Base-by-base conservation (phyloP, 2,113 vertebrate species). In the Gymnobelideus leadbeateri region DNA sequence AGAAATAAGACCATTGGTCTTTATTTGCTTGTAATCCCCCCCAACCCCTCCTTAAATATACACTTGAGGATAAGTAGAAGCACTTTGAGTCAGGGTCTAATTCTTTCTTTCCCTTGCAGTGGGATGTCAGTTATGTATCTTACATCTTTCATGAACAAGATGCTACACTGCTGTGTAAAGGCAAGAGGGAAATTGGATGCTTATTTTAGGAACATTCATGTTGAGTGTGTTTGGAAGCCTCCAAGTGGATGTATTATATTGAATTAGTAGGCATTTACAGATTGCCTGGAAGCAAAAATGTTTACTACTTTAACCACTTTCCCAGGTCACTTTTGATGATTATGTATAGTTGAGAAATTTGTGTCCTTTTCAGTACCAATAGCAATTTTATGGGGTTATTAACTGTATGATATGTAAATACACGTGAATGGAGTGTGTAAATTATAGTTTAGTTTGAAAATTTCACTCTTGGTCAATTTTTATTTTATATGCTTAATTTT, bases 401-500 rank as follows among this genome's bases (percentile, higher is more conserved):
- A 37, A 84, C 19, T 84, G 68, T 84, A 23, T 84, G n/a, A 55
- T 89, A 57, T 93, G 84, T 91, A 92, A 95, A 95, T 51, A 89
- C n/a, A 91, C 14, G 12, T 95, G 51, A 51, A 89, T 91, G 53
- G 95, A 95, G 43, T 90, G 92, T 94, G 89, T 89, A 9, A 24
- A 0, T 92, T 95, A 49, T 89, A 55, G 37, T 43, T 43, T 96
- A 51, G 9, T 94, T 96, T 94, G 96, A 43, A 94, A 95, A 93
- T 92, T 89, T 37, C 90, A 7, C 21, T 84, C 16, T 84, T 84
- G n/a, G 37, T n/a, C n/a, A 37, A 57, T 57, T 55, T 26, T 52
- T 68, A 24, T 94, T 97, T 94, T 91, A 61, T 51, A 53, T 91
- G 25, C 12, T 25, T 95, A 43, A 84, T 94, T 96, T 95, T 93